A percentile compares a stretch with the other conserved stretches of the same genome.
Conservation (phyloP, 2,888 invertebrate species). For the Metopia argyrocephala region DNA sequence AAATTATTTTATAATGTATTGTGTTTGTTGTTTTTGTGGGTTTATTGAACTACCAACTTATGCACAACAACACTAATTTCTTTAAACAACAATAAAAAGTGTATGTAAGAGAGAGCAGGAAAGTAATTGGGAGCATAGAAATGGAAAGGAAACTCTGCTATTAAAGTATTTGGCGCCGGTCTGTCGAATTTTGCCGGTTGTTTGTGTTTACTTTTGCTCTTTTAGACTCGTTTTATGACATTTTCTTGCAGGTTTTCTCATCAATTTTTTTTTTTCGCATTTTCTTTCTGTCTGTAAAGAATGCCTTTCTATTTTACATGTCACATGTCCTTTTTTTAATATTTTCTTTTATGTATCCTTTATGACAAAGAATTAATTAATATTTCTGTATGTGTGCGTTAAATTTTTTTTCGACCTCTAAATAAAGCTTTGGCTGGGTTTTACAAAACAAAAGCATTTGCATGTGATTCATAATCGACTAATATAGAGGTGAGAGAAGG, state of each 20-base stretch:
- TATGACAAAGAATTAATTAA: slow-evolving; percentile 7
- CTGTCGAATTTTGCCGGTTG: slow-evolving; percentile 61
- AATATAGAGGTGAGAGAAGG: not conserved
- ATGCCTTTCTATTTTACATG: not conserved
- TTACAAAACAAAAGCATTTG: not conserved
- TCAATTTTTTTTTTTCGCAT: not conserved
- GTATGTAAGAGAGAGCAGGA: not conserved
- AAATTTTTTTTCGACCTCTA: slow-evolving; percentile 14
- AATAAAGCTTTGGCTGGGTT: not conserved
- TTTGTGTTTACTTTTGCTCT: slow-evolving; percentile 45
- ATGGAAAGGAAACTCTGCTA: slow-evolving; percentile 58
- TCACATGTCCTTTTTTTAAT: slow-evolving; percentile 30
- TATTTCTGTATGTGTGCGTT: slow-evolving; percentile 26
- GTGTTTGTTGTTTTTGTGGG: slow-evolving; percentile 36
- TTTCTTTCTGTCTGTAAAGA: not conserved
- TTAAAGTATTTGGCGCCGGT: slow-evolving; percentile 64
- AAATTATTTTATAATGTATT: slow-evolving; percentile 21
- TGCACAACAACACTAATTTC: slow-evolving; percentile 12
- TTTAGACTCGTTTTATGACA: slow-evolving; percentile 20
- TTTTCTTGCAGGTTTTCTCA: slow-evolving; percentile 20
- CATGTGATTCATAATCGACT: slow-evolving; percentile 40
- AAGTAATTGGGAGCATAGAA: slow-evolving; percentile 14
- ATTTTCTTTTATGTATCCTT: slow-evolving; percentile 29
- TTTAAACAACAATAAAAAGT: not conserved
- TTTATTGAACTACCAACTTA: slow-evolving; percentile 56